Conservation (phyloP, 2,888 invertebrate species). For the Dorcus hopei region DNA sequence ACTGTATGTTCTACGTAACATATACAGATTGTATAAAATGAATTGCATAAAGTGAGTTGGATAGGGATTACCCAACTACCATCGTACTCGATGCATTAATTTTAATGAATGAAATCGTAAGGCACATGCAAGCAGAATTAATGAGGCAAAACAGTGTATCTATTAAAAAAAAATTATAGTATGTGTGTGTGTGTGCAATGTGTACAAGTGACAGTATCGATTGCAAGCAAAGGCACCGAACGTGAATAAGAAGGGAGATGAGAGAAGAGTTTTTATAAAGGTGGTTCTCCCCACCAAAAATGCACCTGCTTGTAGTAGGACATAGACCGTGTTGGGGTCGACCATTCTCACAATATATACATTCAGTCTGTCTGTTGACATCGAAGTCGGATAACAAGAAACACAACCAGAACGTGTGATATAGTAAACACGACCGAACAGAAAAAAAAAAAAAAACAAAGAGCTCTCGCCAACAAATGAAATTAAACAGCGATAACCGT, state of each 20-base stretch:
- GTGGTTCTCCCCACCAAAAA: constrained; percentile 25
- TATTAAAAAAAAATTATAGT: too few species aligned
- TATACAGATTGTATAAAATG: too few species aligned
- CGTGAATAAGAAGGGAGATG: constrained; percentile 13
- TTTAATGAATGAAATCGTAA: too few species aligned
- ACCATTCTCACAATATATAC: constrained; percentile 22
- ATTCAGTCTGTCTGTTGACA: constrained; percentile 22
- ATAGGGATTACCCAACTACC: too few species aligned
- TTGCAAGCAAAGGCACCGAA: constrained; percentile 1
- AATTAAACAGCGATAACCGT: constrained; percentile 2
- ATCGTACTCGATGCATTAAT: too few species aligned
- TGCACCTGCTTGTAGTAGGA: constrained; percentile 28
- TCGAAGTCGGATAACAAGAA: constrained; percentile 6
- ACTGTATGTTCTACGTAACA: too few species aligned
- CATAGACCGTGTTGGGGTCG: constrained; percentile 26
- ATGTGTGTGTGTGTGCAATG: too few species aligned
- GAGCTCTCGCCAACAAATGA: background rate
- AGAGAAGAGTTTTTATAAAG: constrained; percentile 21
- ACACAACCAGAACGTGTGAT: background rate
- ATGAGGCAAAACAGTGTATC: too few species aligned
- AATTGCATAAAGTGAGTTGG: too few species aligned
- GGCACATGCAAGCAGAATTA: too few species aligned
- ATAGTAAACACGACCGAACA: background rate
- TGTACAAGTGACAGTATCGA: constrained; percentile 11
- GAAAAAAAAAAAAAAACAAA: background rate